Evolutionary conservation across 2,888 invertebrate genomes (phyloP).

Genomic region (Chironomus riparius): DNA sequence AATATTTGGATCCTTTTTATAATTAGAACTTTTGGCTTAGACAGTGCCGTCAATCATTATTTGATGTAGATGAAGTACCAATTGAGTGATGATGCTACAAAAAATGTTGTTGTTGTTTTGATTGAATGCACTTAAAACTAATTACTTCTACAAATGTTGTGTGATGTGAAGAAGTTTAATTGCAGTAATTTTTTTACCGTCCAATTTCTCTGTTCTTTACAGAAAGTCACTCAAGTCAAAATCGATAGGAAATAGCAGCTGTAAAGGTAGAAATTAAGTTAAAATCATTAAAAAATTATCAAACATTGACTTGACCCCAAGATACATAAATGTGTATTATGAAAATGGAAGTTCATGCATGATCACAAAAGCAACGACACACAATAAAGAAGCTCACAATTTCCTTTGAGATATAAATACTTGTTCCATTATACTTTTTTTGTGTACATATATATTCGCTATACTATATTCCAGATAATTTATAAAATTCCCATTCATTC

Average conservation of each 20-base stretch:
- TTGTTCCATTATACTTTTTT: neutral
- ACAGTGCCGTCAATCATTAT: neutral
- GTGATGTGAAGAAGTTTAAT: neutral
- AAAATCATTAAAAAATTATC: neutral
- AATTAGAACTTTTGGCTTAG: constrained; percentile 7
- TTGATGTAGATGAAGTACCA: neutral
- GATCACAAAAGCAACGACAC: neutral
- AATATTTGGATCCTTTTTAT: neutral
- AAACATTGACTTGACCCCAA: too few species aligned
- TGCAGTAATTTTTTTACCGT: neutral
- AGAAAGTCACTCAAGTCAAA: constrained; percentile 22
- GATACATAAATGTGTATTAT: too few species aligned
- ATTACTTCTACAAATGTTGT: neutral
- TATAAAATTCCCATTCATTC: neutral
- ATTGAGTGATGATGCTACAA: neutral
- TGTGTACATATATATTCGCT: neutral
- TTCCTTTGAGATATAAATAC: too few species aligned
- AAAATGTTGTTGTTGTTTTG: neutral
- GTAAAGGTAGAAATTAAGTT: neutral
- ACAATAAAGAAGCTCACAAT: neutral
- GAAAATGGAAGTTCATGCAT: too few species aligned
- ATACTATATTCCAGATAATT: neutral
- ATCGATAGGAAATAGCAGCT: constrained; percentile 25
- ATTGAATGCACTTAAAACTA: neutral
- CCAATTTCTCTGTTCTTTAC: neutral